Percentiles rank a stretch among this genome's conserved stretches.
phyloP scores from a whole-genome alignment of 2,888 invertebrate genomes.

The Drosophila limbata region DNA sequence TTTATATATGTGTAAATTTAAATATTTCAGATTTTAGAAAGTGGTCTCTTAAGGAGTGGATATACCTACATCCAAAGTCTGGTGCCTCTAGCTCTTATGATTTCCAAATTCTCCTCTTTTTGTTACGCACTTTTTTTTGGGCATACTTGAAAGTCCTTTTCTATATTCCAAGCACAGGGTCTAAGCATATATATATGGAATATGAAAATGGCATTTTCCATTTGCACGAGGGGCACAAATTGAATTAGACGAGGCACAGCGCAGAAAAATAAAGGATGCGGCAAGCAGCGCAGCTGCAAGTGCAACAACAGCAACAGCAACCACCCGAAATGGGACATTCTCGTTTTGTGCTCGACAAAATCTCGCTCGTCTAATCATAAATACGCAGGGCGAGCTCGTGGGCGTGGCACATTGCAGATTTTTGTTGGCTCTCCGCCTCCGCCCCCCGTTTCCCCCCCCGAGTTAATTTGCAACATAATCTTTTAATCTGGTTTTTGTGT shows the following conservation, averaged over 20 bases:
- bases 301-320: slow-evolving; percentile 63
- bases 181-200: slow-evolving; percentile 22
- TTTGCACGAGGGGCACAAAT: slow-evolving; percentile 67
- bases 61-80: background rate
- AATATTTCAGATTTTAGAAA: no score
- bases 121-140: background rate
- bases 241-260: slow-evolving; percentile 64
- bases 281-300: slow-evolving; percentile 63
- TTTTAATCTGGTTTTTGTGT: slow-evolving; percentile 81
- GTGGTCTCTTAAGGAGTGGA: no score
- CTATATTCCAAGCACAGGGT: background rate
- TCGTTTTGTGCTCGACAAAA: slow-evolving; percentile 4
- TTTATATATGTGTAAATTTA: no score
- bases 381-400: background rate
- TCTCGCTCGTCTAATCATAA: slow-evolving; percentile 53
- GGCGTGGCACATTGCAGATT: slow-evolving; percentile 53
- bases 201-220: slow-evolving; percentile 66
- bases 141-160: background rate
- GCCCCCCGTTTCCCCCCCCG: slow-evolving; percentile 40
- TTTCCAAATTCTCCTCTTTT: background rate
- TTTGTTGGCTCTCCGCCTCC: slow-evolving; percentile 10
- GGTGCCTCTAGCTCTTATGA: background rate
- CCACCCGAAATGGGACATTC: slow-evolving; percentile 17
- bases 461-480: slow-evolving; percentile 82
- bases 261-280: slow-evolving; percentile 23